Evolutionary conservation across 2,888 invertebrate species (phyloP).

Genomic region (Eupithecia vulgata): DNA sequence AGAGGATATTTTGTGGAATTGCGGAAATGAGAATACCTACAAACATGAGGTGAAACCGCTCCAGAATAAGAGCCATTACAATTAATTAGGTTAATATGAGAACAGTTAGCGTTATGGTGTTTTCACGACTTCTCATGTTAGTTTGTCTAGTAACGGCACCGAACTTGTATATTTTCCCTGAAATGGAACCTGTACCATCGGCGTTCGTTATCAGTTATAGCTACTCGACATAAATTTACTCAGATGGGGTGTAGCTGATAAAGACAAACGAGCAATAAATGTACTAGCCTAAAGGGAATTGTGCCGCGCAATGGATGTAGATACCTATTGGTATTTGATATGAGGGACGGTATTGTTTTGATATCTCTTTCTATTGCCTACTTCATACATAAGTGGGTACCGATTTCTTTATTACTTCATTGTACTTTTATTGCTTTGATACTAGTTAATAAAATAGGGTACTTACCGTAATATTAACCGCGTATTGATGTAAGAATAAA

Average conservation of each 20-base stretch:
- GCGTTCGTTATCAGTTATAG: background rate
- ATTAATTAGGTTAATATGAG: background rate
- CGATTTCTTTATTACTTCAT: background rate
- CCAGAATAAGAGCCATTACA: background rate
- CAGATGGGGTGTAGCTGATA: constrained; percentile 2
- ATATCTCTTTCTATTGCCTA: background rate
- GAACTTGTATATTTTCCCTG: background rate
- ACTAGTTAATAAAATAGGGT: background rate
- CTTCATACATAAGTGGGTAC: background rate
- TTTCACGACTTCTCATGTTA: background rate
- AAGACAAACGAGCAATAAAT: constrained; percentile 4
- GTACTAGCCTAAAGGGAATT: background rate
- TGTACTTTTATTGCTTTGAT: background rate
- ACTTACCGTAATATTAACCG: background rate
- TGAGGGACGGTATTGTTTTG: background rate
- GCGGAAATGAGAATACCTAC: background rate
- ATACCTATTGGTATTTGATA: background rate
- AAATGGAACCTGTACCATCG: background rate
- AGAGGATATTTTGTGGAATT: background rate
- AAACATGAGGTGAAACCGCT: background rate
- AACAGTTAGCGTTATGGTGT: background rate
- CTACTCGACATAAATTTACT: constrained; percentile 6
- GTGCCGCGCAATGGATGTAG: background rate
- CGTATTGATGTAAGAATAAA: too few species aligned
- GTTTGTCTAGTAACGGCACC: background rate